Evolutionary conservation across 2,888 invertebrate genomes (phyloP).

Genomic region (Trachelus troglodyta): DNA sequence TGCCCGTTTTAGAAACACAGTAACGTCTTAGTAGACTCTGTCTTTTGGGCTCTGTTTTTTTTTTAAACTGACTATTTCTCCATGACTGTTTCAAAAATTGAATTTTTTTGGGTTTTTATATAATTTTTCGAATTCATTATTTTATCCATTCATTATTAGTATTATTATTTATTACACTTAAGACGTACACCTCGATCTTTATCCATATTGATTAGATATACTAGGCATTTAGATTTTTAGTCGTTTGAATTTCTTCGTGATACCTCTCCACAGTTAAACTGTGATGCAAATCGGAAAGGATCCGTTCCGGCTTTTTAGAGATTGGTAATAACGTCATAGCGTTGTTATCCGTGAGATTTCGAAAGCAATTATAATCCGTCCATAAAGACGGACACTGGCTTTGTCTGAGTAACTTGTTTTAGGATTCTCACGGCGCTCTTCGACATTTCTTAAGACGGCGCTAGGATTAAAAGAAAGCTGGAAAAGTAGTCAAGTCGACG

Average conservation of each 20-base stretch:
- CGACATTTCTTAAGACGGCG: neutral
- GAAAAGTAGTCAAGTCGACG: constrained; percentile 3
- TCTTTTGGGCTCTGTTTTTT: too few relatives aligned
- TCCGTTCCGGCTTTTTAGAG: neutral
- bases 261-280: neutral
- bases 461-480: constrained; percentile 3
- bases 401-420: neutral
- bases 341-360: neutral
- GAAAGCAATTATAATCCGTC: constrained; percentile 1
- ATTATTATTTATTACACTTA: too few relatives aligned
- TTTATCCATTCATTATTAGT: too few relatives aligned
- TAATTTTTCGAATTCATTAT: too few relatives aligned
- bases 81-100: too few relatives aligned
- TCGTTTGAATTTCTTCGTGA: neutral
- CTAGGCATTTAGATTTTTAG: neutral
- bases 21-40: neutral
- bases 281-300: neutral
- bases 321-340: neutral
- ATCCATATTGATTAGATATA: too few relatives aligned
- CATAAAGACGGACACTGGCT: neutral
- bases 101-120: too few relatives aligned
- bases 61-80: too few relatives aligned
- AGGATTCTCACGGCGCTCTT: neutral
- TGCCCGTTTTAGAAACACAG: neutral
- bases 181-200: too few relatives aligned